Evolutionary conservation across 1,140 invertebrate species (phyloP).

Genomic region (Orussus abietinus): DNA sequence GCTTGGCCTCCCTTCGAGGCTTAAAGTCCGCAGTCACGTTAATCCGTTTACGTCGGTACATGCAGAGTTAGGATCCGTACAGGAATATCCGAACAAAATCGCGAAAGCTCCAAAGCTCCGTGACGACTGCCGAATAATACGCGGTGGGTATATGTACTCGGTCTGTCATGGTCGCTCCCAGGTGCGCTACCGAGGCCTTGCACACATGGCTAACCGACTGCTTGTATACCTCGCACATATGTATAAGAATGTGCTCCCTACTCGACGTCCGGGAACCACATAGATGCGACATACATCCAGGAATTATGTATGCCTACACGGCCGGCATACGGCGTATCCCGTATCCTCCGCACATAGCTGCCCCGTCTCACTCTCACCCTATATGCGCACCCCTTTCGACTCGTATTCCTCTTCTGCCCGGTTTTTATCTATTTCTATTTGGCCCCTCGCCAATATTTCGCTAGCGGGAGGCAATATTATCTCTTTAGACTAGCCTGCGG

Average conservation of each 20-base stretch:
- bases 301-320: conserved; percentile 14
- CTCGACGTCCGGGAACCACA: no score
- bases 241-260: no score
- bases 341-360: neutral
- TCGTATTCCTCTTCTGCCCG: conserved; percentile 24
- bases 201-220: no score
- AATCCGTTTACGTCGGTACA: conserved; percentile 12
- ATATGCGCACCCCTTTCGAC: neutral
- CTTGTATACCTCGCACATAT: no score
- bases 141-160: no score
- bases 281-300: conserved; percentile 1
- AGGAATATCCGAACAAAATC: conserved; percentile 10
- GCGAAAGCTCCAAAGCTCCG: conserved; percentile 4
- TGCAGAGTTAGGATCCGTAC: conserved; percentile 5
- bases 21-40: conserved; percentile 16
- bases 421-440: conserved; percentile 52
- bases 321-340: neutral
- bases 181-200: no score
- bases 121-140: conserved; percentile 4
- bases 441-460: conserved; percentile 45
- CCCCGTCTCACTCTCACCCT: neutral
- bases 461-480: conserved; percentile 42
- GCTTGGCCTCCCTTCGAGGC: no score
- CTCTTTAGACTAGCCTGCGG: conserved; percentile 38
- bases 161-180: no score